Base-by-base conservation (phyloP, 2,888 invertebrate genomes). In the Orthosia gracilis region DNA sequence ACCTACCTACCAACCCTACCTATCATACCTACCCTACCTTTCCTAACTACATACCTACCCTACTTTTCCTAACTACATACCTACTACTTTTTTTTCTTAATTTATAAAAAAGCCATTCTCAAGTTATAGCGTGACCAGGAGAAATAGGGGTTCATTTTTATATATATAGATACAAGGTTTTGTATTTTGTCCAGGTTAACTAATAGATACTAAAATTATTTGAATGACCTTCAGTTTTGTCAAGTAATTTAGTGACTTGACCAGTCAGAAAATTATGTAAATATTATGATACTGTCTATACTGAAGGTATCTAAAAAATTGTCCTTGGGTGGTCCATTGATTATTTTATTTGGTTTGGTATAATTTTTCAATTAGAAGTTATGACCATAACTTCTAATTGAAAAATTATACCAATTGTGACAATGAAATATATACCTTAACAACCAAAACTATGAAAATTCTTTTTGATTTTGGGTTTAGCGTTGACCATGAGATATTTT, bases 251-350 rank as follows among this genome's bases (percentile, higher is more conserved):
- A 15, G 2, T 75, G 4, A 65, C 45, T 21, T 45, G 31, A 57
- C 21, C 50, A 17, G 1, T 23, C 52, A 57, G 49, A 23, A 40
- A 45, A 54, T 26, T 65, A 76, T 31, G 50, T 50, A 50, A 57
- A 75, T 64, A 2, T 21, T 50, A 23, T 17, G 13, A 31, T 45
- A 2, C 2, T 54, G 40, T 11, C 17, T 63, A 15, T 65, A 15
- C 15, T 52, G 45, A 50, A 18, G 45, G 31, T 50, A 50, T 21
- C 11, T 17, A 31, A 18, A 31, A 58, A 15, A 23, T 7, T 23
- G 17, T 2, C 47, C 40, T 50, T 58, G 45, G 9, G 3, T 21
- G 12, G 9, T 66, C 15, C 45, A 26, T 26, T 58, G 52, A 45
- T 61, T 59, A 54, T 18, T 31, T 54, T 23, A 4, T n/a, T 23